Conservation (phyloP, 2,113 vertebrate species). For the Nibea albiflora region DNA sequence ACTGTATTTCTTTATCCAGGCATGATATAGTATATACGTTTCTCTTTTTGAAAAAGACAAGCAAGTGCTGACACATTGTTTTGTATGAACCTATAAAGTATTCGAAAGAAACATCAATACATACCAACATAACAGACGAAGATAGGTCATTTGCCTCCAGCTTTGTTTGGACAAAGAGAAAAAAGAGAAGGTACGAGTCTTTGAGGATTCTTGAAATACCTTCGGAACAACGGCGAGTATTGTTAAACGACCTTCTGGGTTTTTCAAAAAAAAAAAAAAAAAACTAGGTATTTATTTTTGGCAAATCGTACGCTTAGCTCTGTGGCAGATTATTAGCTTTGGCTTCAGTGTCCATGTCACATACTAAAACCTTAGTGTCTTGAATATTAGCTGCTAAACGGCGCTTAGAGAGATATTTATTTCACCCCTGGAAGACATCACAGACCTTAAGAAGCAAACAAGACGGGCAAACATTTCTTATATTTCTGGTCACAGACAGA, state of each 20-base stretch:
- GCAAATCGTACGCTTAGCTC: neutral
- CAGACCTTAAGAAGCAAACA: constrained; percentile 29
- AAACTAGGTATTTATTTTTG: neutral
- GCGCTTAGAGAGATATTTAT: constrained; percentile 42
- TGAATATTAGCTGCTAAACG: constrained; percentile 24
- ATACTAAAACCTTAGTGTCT: neutral
- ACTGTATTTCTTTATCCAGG: neutral
- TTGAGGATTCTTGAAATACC: constrained; percentile 1
- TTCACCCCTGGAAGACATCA: constrained; percentile 33
- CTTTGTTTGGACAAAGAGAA: neutral
- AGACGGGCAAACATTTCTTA: constrained; percentile 21
- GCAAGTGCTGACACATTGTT: no score
- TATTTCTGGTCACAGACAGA: constrained; percentile 15
- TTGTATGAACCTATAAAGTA: neutral
- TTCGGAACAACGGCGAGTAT: neutral
- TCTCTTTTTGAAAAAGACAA: no score
- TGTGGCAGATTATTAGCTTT: neutral
- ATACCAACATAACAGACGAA: no score
- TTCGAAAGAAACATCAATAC: neutral
- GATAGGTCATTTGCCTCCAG: neutral
- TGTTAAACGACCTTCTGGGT: neutral
- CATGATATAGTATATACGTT: no score
- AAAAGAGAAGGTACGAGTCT: neutral
- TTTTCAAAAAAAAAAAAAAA: neutral
- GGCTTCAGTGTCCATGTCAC: neutral